Percentiles rank a stretch among this genome's conserved stretches.
Conservation (phyloP, 2,888 invertebrate species). For the Sepioteuthis lessoniana region DNA sequence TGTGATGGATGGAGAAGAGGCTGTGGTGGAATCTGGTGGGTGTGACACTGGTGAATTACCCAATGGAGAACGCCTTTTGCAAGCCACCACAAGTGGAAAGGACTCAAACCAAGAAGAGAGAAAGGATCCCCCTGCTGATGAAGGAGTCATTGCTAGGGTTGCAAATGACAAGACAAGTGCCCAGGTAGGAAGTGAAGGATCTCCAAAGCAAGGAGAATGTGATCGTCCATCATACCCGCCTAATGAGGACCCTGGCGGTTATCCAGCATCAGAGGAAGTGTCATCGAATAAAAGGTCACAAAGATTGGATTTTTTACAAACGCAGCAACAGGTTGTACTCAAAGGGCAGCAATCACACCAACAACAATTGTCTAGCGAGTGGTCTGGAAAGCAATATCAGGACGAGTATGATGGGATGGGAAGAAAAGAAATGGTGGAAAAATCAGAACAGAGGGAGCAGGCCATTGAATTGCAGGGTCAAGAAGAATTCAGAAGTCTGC, state of each 20-base stretch:
- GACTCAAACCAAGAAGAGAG: background rate
- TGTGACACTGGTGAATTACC: background rate
- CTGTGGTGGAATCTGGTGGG: slow-evolving; percentile 46
- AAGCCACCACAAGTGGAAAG: background rate
- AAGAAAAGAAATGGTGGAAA: background rate
- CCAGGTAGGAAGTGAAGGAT: background rate
- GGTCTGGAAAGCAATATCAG: background rate
- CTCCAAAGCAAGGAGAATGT: background rate
- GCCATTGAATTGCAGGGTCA: background rate
- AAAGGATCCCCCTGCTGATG: background rate
- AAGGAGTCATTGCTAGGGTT: background rate
- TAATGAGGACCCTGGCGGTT: background rate
- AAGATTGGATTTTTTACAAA: background rate
- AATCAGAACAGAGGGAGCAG: background rate
- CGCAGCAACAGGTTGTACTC: background rate
- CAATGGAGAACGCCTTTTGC: background rate
- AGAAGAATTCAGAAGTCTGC: background rate
- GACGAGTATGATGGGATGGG: background rate
- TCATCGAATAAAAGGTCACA: background rate
- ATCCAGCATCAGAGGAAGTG: background rate
- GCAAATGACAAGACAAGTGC: background rate
- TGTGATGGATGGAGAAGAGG: slow-evolving; percentile 42
- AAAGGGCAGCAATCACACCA: background rate
- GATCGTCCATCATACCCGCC: background rate
- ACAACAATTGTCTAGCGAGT: background rate